Evolutionary conservation across 2,888 invertebrate genomes (phyloP).

Genomic region (Ichneumoninae sp.): DNA sequence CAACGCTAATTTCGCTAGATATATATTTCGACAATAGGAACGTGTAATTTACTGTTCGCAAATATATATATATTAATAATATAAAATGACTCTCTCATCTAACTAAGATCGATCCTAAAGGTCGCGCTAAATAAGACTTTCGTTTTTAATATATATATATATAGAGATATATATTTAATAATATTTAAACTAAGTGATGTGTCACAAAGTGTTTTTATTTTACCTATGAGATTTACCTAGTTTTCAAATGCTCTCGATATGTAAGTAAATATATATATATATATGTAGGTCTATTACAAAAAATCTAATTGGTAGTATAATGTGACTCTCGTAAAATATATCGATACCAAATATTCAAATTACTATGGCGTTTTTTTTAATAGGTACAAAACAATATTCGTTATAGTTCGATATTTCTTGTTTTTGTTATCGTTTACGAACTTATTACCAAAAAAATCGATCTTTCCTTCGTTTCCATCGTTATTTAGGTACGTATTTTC

Average conservation of each 20-base stretch:
- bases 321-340: constrained; percentile 83
- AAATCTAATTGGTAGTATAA: constrained; percentile 76
- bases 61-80: constrained; percentile 61
- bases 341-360: constrained; percentile 81
- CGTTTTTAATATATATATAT: constrained; percentile 59
- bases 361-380: constrained; percentile 75
- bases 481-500: constrained; percentile 74
- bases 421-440: constrained; percentile 32
- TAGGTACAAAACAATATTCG: constrained; percentile 80
- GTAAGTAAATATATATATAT: constrained; percentile 68
- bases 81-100: constrained; percentile 73
- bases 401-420: constrained; percentile 61
- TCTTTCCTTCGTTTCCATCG: constrained; percentile 66
- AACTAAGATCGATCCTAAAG: constrained; percentile 74
- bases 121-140: constrained; percentile 67
- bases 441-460: constrained; percentile 49
- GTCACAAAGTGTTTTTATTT: constrained; percentile 54
- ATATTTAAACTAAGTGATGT: constrained; percentile 60
- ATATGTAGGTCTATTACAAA: constrained; percentile 82
- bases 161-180: constrained; percentile 42
- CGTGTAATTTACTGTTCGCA: constrained; percentile 69
- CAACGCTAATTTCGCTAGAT: constrained; percentile 68
- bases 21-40: constrained; percentile 72
- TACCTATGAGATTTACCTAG: constrained; percentile 65
- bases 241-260: constrained; percentile 65